Evolutionary conservation across 2,888 invertebrate species (phyloP).

Genomic region (Rhabditophanes sp.): DNA sequence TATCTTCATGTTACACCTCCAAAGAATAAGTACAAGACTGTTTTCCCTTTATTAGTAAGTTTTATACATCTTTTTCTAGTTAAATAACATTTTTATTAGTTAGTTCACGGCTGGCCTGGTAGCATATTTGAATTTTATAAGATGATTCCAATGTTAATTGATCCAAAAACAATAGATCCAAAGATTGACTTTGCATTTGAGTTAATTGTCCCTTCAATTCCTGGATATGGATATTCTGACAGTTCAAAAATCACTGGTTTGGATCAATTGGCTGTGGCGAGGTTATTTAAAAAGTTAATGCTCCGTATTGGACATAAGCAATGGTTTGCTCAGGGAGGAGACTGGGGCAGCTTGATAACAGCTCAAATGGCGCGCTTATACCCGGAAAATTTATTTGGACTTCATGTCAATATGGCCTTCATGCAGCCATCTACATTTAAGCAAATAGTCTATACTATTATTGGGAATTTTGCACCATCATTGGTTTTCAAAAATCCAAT

Average conservation of each 20-base stretch:
- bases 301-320: conserved; percentile 57
- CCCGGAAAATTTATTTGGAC: conserved; percentile 51
- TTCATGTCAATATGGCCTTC: conserved; percentile 55
- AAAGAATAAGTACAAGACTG: conserved; percentile 37
- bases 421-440: conserved; percentile 32
- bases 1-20: conserved; percentile 58
- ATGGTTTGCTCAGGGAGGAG: conserved; percentile 63
- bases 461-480: conserved; percentile 17
- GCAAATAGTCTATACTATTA: too few relatives aligned
- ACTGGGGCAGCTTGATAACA: conserved; percentile 62
- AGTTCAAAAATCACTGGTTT: conserved; percentile 53
- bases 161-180: conserved; percentile 48
- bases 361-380: conserved; percentile 55
- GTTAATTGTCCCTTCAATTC: conserved; percentile 50
- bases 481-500: conserved; percentile 8
- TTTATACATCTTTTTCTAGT: too few relatives aligned
- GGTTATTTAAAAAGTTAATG: conserved; percentile 50
- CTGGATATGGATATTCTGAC: conserved; percentile 51
- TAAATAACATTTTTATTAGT: too few relatives aligned
- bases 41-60: conserved; percentile 58
- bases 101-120: conserved; percentile 74
- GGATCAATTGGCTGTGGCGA: conserved; percentile 38
- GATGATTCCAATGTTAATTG: conserved; percentile 47
- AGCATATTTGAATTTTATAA: conserved; percentile 64
- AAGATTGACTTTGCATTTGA: conserved; percentile 41